Base-by-base conservation (phyloP, 2,888 invertebrate genomes). In the Ethmia dodecea region DNA sequence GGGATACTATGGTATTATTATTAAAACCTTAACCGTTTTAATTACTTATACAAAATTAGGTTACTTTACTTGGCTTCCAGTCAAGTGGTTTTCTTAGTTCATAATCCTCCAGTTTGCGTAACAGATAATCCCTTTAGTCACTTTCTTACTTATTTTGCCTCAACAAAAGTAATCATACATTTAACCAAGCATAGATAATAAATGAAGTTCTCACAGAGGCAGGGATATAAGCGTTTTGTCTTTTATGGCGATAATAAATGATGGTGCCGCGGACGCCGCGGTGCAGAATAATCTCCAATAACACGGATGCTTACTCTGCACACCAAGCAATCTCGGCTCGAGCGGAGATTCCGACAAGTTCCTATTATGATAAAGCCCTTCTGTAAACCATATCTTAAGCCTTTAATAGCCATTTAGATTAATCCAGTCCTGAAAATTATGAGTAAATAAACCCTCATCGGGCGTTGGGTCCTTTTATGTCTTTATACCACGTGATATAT, bases 211-310 rank as follows among this genome's bases (percentile, higher is more conserved):
- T 38, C 43, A 32, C 45, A 39, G 38, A 49, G 38, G 9, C 22
- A 22, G 22, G n/a, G 22, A 22, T 22, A 22, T 37, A 42, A 42
- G 44, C 43, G 11, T 28, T 52, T 50, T 61, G 63, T 63, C 62
- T 59, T 50, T 47, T 40, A 43, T 49, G 58, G 53, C 43, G 46
- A 57, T 62, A 66, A 60, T 66, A 69, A 69, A 72, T 64, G 60
- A 71, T 62, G 52, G 39, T 45, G 49, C 47, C 8, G n/a, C n/a
- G 8, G 22, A 22, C 9, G 51, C 52, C 42, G 46, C 60, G 57
- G 48, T 60, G 66, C 59, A 65, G 64, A 74, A 70, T 69, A 72
- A 71, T 67, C 56, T 62, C 48, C 61, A 72, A 76, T 75, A 73
- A 62, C 69, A 74, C 65, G 70, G 61, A 59, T 58, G 52, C 63